Percentiles rank a stretch among this genome's conserved stretches.
phyloP scores from a whole-genome alignment of 2,113 vertebrate species.

The Tetrax tetrax region DNA sequence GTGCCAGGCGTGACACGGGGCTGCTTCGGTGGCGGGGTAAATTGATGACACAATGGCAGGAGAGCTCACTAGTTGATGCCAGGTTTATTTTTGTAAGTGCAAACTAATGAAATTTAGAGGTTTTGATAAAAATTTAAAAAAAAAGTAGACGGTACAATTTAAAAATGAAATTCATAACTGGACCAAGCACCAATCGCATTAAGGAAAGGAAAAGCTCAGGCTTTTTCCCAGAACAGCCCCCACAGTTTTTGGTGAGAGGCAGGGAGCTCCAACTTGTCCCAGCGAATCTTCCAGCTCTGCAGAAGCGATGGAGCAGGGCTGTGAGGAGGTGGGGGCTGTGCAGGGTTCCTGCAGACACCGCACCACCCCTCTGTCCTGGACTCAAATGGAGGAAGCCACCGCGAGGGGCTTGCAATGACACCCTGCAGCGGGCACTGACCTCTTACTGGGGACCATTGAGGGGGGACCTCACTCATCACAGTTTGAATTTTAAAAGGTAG shows the following conservation, averaged over 20 bases:
- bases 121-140: neutral
- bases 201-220: neutral
- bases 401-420: accelerated
- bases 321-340: neutral
- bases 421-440: neutral
- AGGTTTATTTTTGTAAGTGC: slow-evolving; percentile 69
- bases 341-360: neutral
- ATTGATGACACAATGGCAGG: slow-evolving; percentile 57
- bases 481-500: neutral
- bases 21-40: neutral
- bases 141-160: slow-evolving; percentile 5
- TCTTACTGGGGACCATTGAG: neutral
- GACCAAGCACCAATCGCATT: neutral
- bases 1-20: slow-evolving; percentile 43
- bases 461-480: neutral
- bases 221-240: neutral
- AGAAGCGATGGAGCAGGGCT: neutral
- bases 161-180: neutral
- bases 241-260: neutral
- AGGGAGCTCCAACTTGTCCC: neutral
- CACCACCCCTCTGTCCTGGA: accelerated
- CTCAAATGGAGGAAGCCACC: neutral
- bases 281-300: neutral
- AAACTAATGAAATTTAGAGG: slow-evolving; percentile 69
- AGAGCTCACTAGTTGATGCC: slow-evolving; percentile 43